Evolutionary conservation across 92 coral and sea anemone species (phyloP), one percentile per base, ranked within the genome.

Genomic region (Parazoanthus atlanticus): DNA sequence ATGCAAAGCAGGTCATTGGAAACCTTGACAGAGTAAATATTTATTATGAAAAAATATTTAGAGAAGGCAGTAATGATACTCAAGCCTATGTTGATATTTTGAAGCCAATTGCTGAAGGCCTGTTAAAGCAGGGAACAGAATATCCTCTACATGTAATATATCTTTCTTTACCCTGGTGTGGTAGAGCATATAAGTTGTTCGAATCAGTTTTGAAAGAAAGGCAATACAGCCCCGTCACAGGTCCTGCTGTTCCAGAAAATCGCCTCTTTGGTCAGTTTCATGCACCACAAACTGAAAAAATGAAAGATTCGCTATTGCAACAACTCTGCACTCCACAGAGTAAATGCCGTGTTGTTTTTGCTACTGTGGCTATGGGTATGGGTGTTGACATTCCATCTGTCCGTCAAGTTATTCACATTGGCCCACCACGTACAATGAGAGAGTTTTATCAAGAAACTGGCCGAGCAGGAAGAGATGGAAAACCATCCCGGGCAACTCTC

Each of bases 281-380:
- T 79, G 69, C 86, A 31, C 90, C 79, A 33, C 90, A 88, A 80
- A 88, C 90, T 40, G 43, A 34, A 38, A 34, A 52, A 65, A 88
- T 88, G 90, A 79, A 88, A 33, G 86, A 88, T 23, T n/a, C 33
- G 47, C 79, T 88, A 78, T 82, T 88, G 29, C 33, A 79, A 30
- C 78, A 88, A 70, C 86, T 88, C 7, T 81, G 86, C 30, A 72
- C 32, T 28, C 21, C 86, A 38, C 16, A 30, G n/a, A 36, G 78
- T 56, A 79, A 79, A 19, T 52, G 69, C 7, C 32, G 81, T 26
- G 81, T 88, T 13, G 54, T 88, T 80, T 88, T 81, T 88, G 87
- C 91, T 47, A 88, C 91, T 13, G 56, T 88, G 49, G 90, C 90
- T 11, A 31, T 88, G 90, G 90, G 90, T 31, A 88, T 88, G 90